phyloP scores from a whole-genome alignment of 2,113 vertebrate species.

The Tupaia tana region DNA sequence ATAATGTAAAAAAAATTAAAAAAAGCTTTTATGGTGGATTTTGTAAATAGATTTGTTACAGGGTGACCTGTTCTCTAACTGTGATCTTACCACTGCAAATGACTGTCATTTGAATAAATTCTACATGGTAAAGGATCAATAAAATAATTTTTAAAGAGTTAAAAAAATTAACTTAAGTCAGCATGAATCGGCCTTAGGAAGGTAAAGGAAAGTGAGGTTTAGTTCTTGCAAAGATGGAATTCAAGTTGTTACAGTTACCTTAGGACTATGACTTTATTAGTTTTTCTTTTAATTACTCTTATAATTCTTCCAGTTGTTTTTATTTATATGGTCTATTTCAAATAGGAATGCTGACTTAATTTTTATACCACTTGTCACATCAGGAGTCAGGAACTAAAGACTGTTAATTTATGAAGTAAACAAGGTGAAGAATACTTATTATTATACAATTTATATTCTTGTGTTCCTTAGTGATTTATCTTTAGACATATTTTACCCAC shows the following conservation, averaged over 20 bases:
- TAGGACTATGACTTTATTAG: not conserved
- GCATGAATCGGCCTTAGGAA: fast-evolving
- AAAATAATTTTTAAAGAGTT: conserved; percentile 89
- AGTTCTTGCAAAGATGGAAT: not conserved
- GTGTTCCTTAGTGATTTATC: not conserved
- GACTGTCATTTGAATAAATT: conserved; percentile 92
- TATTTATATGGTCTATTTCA: conserved; percentile 27
- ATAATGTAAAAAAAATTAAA: conserved; percentile 89
- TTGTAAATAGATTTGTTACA: conserved; percentile 91
- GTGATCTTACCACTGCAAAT: conserved; percentile 91
- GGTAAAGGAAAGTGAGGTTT: not conserved
- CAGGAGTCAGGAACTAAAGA: conserved; percentile 42
- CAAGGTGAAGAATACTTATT: conserved; percentile 1
- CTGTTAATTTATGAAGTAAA: conserved; percentile 22
- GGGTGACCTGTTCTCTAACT: conserved; percentile 89
- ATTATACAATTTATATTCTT: not conserved
- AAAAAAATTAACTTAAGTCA: not conserved
- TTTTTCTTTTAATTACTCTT: not conserved
- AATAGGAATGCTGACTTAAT: not conserved
- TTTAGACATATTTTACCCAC: not conserved
- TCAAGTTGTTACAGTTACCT: not conserved
- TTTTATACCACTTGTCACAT: not conserved
- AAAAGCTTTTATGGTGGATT: conserved; percentile 90
- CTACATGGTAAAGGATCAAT: conserved; percentile 93
- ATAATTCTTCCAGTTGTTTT: conserved; percentile 51